Base-by-base conservation (phyloP, 2,113 vertebrate species). In the Rhagologus leucostigma region DNA sequence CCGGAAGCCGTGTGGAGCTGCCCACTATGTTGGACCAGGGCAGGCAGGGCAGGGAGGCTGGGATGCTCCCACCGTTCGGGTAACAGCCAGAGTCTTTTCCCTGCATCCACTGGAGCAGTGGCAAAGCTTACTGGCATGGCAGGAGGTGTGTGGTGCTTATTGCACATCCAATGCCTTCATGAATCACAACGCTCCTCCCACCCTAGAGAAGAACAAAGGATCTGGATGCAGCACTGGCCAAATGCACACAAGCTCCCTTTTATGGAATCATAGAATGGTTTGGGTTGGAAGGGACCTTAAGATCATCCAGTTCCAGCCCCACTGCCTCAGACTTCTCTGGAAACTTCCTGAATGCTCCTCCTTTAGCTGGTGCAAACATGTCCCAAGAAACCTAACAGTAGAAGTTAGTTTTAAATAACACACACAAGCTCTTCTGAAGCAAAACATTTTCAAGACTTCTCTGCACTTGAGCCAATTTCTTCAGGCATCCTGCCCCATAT, bases 1-100 rank as follows among this genome's bases (percentile, higher is more conserved):
- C 23, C 0, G 0, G 56, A 12, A 35, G 26, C 20, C 2, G 2
- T 0, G 2, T 13, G 2, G 15, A 64, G 68, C 35, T 73, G 44
- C 57, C 21, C 21, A 10, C 35, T 1, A 0, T 3, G 24, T 29
- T 47, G 73, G 84, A 26, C 1, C 1, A 1, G 22, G 11, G 70
- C 3, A 9, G 53, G 53, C 39, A 57, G 33, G 35, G 26, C 39
- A n/a, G 44, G 29, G 7, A 62, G 41, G 7, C 6, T n/a, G 49
- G 67, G 49, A 9, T 39, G 49, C 22, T 62, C 32, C 49, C 68
- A 33, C 23, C 2, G 0, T 6, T 37, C 63, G 15, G 3, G 11
- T 1, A 9, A 16, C 10, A n/a, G 17, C n/a, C 59, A 20, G 20
- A 52, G 3, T 7, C 27, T 29, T 7, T 41, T 39, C 59, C 50